Evolutionary conservation across 2,797 vertebrate species (phyloP), one percentile per base, ranked within the genome.

Genomic region (Acanthurus lineatus): DNA sequence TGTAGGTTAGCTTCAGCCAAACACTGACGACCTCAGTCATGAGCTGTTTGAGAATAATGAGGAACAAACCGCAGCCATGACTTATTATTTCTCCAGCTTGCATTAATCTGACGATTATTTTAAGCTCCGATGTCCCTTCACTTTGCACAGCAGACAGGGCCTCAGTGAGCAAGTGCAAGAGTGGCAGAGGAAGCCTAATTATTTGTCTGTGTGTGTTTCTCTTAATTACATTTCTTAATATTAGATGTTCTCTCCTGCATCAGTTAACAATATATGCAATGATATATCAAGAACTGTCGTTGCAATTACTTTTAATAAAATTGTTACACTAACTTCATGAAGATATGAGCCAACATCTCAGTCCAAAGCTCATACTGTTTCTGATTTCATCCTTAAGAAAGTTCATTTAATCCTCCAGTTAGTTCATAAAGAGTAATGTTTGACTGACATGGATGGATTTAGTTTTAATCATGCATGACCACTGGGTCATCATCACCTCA

Each of bases 11-110:
- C 22, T 48, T 35, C 25, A 63, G 60, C 60, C 67, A 77, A 77
- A 78, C 74, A 48, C 42, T 73, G 70, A 83, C 76, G 60, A 57
- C 54, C 70, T 35, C 42, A 70, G 62, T 72, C 73, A 69, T 81
- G 61, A 68, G 67, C 51, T 65, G 47, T 69, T 85, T 81, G 66
- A 74, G 72, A 78, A 83, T 90, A 89, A 90, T 78, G 66, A 90
- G 82, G 79, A 79, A 72, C 73, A 82, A 87, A 85, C 45, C 51
- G 69, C 73, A 87, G 48, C 68, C 28, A 28, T 73, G 77, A 71
- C 73, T 81, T 81, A 77, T 81, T 76, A 77, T 85, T 81, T 73
- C 65, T 81, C 57, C 16, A 52, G 22, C 77, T 40, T 35, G 12
- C 45, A 28, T 49, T 77, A 78, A 87, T 81, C 58, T 32, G 68